Conservation (phyloP, 2,797 vertebrate genomes). For the Coccyzus lansbergi region DNA sequence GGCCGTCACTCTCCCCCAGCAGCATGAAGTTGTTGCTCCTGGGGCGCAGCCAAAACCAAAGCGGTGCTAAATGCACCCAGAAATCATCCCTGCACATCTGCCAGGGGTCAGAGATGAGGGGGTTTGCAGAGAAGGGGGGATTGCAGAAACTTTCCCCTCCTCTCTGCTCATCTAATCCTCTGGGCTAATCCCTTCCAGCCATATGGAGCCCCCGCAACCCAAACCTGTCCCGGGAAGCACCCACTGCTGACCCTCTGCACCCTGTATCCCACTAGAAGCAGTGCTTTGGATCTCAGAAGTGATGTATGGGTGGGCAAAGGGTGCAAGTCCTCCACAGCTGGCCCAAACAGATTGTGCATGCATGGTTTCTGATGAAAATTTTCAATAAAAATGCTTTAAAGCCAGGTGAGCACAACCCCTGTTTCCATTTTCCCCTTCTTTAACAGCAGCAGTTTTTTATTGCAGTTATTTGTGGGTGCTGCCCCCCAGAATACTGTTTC, state of each 20-base stretch:
- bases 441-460: neutral
- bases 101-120: neutral
- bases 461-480: conserved; percentile 9
- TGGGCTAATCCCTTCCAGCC: conserved; percentile 69
- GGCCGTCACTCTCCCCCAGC: accelerated
- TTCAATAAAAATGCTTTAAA: neutral
- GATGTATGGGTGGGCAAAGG: neutral
- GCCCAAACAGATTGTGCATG: neutral
- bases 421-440: accelerated
- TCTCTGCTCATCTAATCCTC: conserved; percentile 51
- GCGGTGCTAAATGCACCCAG: neutral
- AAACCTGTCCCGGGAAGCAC: neutral
- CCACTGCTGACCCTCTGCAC: accelerated
- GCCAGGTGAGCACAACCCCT: neutral
- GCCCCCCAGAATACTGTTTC: conserved; percentile 23
- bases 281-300: neutral
- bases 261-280: neutral
- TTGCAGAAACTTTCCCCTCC: conserved; percentile 65
- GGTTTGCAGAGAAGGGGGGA: neutral
- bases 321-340: neutral
- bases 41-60: neutral
- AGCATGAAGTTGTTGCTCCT: accelerated
- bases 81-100: neutral
- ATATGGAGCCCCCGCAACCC: conserved; percentile 65
- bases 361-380: neutral